Evolutionary conservation across 2,888 invertebrate species (phyloP), one percentile per base, ranked within the genome.

Genomic region (Callyntrura guangdongensis): DNA sequence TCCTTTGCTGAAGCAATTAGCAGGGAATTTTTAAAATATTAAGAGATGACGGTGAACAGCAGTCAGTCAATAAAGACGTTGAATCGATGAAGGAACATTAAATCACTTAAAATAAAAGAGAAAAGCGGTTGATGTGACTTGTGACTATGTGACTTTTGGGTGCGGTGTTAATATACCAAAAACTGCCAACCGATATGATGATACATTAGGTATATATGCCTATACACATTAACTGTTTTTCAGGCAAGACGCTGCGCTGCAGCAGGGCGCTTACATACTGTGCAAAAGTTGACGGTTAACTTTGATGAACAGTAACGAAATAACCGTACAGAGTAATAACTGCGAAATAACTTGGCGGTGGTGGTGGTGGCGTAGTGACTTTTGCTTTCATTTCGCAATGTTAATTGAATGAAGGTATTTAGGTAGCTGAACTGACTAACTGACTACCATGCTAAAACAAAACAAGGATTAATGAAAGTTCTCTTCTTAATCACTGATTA

Each of bases 311-410:
- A 36, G 36, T 36, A 36, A 36, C 0, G n/a, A 47, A 36, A 17
- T 22, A 14, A 64, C 64, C 5, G 25, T 25, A 25, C 9, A 64
- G 64, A 9, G 64, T 64, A 72, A 72, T 45, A 11, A 72, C 47
- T 72, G 47, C 72, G 8, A 45, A 72, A 72, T 45, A 47, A 11
- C 25, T 25, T 47, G 72, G 45, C 45, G 72, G 72, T 45, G 72
- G 72, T 67, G 67, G 14, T n/a, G 53, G 17, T 20, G 8, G 59
- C n/a, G 64, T 9, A 64, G 64, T 45, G 72, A 79, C 77, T 79
- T 79, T 79, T 79, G 77, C 77, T 77, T 77, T 79, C 49, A 25
- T 79, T 79, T 79, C 77, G 77, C 77, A 79, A 79, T 56, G 20
- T 72, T 72, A 14, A 72, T 17, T 36, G 36, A 36, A 36, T 36